phyloP scores from a whole-genome alignment of 2,113 vertebrate genomes.

The Chaetorhynchus papuensis region DNA sequence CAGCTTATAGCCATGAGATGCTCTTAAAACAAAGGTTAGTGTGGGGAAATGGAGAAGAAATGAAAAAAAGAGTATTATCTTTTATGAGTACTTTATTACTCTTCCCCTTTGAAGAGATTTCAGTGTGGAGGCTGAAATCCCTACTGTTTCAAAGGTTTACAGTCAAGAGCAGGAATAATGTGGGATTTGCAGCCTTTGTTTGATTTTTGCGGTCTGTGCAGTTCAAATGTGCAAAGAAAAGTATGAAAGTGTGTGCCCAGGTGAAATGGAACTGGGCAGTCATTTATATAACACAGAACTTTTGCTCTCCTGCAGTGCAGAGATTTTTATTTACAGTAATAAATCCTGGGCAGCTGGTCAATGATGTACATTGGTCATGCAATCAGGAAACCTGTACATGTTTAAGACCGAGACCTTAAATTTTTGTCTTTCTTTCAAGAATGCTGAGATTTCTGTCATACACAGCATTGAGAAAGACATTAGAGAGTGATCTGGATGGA shows the following conservation, averaged over 20 bases:
- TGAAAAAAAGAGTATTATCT: background rate
- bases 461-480: background rate
- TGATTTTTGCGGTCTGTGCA: background rate
- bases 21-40: constrained; percentile 2
- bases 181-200: background rate
- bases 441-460: background rate
- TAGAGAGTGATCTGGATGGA: background rate
- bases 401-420: background rate
- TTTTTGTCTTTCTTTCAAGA: background rate
- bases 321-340: background rate
- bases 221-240: background rate
- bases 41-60: background rate
- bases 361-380: fast-evolving
- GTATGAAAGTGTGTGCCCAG: background rate
- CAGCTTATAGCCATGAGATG: background rate
- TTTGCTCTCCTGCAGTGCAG: background rate
- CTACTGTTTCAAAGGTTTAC: background rate
- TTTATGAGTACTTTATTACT: background rate
- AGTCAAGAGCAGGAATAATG: background rate
- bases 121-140: background rate
- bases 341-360: background rate
- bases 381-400: background rate
- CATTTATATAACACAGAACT: background rate
- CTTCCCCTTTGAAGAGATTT: background rate
- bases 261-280: background rate